A percentile compares a stretch with the other conserved stretches of the same genome.
Evolutionary conservation across 2,113 vertebrate species (phyloP).

Genomic region (Spermophilus dauricus): DNA sequence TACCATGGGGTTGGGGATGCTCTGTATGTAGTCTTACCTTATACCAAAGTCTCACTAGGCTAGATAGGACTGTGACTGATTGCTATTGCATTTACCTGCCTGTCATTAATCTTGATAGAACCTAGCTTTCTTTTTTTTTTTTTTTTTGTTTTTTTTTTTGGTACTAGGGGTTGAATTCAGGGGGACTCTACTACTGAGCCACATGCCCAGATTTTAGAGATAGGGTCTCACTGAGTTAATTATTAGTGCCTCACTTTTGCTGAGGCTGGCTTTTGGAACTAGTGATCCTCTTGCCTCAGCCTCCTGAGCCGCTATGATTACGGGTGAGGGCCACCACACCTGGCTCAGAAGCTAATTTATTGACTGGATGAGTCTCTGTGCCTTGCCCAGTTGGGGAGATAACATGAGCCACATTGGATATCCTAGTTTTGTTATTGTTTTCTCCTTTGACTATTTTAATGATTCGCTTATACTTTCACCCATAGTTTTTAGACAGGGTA

Average conservation of each 20-base stretch:
- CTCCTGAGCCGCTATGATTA: too few species aligned
- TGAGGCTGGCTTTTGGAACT: too few species aligned
- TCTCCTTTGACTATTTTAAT: constrained; percentile 56
- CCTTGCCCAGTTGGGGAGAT: neutral
- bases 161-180: too few species aligned
- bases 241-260: too few species aligned
- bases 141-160: too few species aligned
- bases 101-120: neutral
- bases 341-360: neutral
- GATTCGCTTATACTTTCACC: neutral
- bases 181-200: too few species aligned
- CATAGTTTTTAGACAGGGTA: neutral
- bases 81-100: neutral
- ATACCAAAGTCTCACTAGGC: neutral
- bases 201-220: too few species aligned
- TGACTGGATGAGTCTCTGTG: neutral
- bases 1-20: neutral
- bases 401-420: neutral
- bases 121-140: neutral
- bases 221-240: too few species aligned
- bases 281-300: too few species aligned
- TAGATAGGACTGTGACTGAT: neutral
- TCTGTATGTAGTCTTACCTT: neutral
- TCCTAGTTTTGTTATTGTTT: constrained; percentile 47
- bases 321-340: too few species aligned